These are phyloP conservation scores for Enteromius anoplus DNA, from an alignment of 2,797 vertebrate species.

Conservation along the genomic window DNA sequence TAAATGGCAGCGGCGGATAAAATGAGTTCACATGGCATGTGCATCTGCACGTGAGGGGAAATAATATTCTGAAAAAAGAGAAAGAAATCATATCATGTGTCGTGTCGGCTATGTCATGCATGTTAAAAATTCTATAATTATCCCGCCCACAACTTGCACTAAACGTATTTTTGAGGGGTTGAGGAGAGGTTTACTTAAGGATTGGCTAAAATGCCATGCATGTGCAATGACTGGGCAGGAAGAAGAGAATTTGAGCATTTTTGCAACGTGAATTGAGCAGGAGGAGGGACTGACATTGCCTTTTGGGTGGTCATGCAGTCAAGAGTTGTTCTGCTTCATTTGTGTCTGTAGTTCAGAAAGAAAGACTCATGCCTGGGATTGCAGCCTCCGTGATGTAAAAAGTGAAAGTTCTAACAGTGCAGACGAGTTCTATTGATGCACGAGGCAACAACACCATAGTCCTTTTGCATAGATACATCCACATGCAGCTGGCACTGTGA, in stretches of 20 bases:
- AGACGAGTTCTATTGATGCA: conserved; percentile 72
- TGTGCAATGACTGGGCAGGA: conserved; percentile 8
- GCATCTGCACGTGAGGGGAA: conserved; percentile 53
- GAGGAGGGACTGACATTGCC: conserved; percentile 39
- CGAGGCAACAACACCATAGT: conserved; percentile 66
- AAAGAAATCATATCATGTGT: conserved; percentile 10
- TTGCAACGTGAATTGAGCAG: conserved; percentile 22
- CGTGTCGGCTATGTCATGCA: neutral
- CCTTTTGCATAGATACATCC: conserved; percentile 54
- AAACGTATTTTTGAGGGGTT: neutral
- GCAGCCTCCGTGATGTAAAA: conserved; percentile 28
- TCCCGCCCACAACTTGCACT: neutral
- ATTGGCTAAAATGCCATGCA: conserved; percentile 17
- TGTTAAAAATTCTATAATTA: neutral
- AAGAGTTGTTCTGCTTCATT: conserved; percentile 12
- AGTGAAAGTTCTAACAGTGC: conserved; percentile 6
- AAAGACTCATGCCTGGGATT: neutral
- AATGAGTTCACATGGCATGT: conserved; percentile 19
- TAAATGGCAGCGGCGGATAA: neutral
- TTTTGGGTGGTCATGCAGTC: conserved; percentile 44
- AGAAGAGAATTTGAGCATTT: conserved; percentile 11
- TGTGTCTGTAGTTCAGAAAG: conserved; percentile 23
- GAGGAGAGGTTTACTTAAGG: neutral
- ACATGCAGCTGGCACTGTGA: conserved; percentile 58
- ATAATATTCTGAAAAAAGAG: neutral